Base-by-base conservation (phyloP, 2,113 vertebrate species). In the Cyprinodon brontotheroides region DNA sequence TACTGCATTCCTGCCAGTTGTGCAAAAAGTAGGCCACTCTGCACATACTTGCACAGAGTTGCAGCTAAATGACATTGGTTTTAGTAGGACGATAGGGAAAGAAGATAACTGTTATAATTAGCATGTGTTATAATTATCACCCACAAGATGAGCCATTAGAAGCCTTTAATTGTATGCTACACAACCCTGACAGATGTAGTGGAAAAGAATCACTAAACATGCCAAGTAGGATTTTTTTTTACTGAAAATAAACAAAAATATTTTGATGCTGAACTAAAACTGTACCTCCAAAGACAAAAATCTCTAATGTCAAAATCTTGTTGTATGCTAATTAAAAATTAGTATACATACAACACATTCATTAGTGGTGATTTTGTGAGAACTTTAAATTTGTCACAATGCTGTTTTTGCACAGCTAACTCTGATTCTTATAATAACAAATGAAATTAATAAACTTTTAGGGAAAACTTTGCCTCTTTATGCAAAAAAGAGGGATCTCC, bases 31-130 rank as follows among this genome's bases (percentile, higher is more conserved):
- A 85, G 92, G 92, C 62, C 88, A 75, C 78, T 73, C 40, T 48
- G 62, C 77, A 79, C 41, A 14, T 83, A 81, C 82, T 78, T 74
- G 64, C n/a, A 66, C 41, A 12, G 80, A 91, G 82, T 79, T 78
- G 79, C 82, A 84, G 74, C 90, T 70, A 68, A 84, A 89, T 92
- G 91, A 93, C 90, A 90, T 89, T 91, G 90, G 88, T 83, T 92
- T 94, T 93, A 93, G 75, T 92, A 89, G 92, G 92, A 91, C 91
- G 60, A 81, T 78, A 69, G 81, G 70, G 80, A 87, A 79, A 79
- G 78, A 57, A 82, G 87, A 89, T 89, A 80, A 68, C n/a, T 81
- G 86, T 81, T 90, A 93, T 91, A 93, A 92, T 94, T 93, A 94
- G 91, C 47, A 72, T 38, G 86, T 80, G 77, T 82, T 92, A 92